Evolutionary conservation across 2,797 vertebrate species (phyloP), one percentile per base, ranked within the genome.

Genomic region (Pseudomugil tenellus): DNA sequence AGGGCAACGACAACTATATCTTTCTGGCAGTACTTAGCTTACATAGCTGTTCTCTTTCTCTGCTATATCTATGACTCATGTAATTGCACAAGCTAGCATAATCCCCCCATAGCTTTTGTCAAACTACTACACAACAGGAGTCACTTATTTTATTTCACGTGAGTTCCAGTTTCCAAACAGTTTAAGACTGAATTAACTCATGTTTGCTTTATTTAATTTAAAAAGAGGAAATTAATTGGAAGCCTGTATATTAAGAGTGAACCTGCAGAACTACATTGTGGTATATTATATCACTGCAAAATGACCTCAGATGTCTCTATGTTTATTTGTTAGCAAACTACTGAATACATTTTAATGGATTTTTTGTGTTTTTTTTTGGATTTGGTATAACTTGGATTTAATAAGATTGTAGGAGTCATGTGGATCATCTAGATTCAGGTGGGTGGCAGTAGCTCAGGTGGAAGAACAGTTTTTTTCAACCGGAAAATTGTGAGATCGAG

Each of bases 1-100:
- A 76, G 65, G 64, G 70, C 29, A 62, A 54, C 52, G 70, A 72
- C 58, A 46, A 64, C 12, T 48, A 35, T 14, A 56, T 70, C 10
- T 64, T 29, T 68, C 43, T 32, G 34, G 37, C 23, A 23, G 21
- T 63, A n/a, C 79, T 52, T 67, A 32, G 61, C 21, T 67, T 28
- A 16, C 37, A 60, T n/a, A 41, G 29, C 23, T 55, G 17, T 61
- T 34, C 37, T 31, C 4, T 61, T 14, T 58, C 16, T 70, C 19
- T 81, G 70, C 73, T 77, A 74, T 70, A 64, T 79, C 58, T 71
- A 69, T 84, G 74, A 83, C 66, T 83, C 75, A 84, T 72, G 21
- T 80, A 75, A 84, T 79, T 76, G 71, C 70, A 66, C 69, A 63
- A 72, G 65, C 51, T 63, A 35, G 64, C 77, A 78, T 80, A 76